phyloP scores from a whole-genome alignment of 2,113 vertebrate genomes.

The Collichthys lucidus region DNA sequence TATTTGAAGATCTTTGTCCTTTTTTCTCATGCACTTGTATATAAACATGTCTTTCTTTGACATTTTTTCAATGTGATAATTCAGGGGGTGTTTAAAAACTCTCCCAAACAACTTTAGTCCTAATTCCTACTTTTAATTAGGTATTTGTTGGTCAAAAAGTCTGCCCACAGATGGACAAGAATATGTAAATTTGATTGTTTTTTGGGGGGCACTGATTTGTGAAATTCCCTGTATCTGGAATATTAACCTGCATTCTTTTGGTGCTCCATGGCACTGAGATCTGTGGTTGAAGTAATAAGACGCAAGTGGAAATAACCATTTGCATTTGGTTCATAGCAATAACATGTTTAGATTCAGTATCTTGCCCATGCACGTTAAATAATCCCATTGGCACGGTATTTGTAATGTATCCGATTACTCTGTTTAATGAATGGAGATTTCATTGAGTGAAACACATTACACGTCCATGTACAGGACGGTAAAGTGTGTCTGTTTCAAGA shows the following conservation, averaged over 20 bases:
- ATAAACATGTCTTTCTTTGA: slow-evolving; percentile 51
- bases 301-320: slow-evolving; percentile 30
- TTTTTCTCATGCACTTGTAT: slow-evolving; percentile 63
- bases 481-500: slow-evolving; percentile 56
- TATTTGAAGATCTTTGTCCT: slow-evolving; percentile 27
- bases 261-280: not conserved
- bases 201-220: slow-evolving; percentile 5
- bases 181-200: slow-evolving; percentile 17
- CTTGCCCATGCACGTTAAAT: slow-evolving; percentile 36
- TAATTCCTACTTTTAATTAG: slow-evolving; percentile 39
- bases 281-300: slow-evolving; percentile 49
- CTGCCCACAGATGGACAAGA: not conserved
- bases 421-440: slow-evolving; percentile 26
- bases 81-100: slow-evolving; percentile 35
- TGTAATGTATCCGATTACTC: slow-evolving; percentile 19
- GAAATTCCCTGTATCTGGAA: slow-evolving; percentile 40
- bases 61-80: slow-evolving; percentile 28
- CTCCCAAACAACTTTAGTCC: slow-evolving; percentile 34
- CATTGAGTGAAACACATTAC: not conserved
- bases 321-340: slow-evolving; percentile 74
- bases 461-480: slow-evolving; percentile 2
- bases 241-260: slow-evolving; percentile 29
- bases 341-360: slow-evolving; percentile 57
- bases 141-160: slow-evolving; percentile 39
- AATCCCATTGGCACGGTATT: slow-evolving; percentile 17